These are phyloP conservation scores for Coenobita brevimanus DNA, from an alignment of 1,140 invertebrate genomes.

Conservation along the genomic window DNA sequence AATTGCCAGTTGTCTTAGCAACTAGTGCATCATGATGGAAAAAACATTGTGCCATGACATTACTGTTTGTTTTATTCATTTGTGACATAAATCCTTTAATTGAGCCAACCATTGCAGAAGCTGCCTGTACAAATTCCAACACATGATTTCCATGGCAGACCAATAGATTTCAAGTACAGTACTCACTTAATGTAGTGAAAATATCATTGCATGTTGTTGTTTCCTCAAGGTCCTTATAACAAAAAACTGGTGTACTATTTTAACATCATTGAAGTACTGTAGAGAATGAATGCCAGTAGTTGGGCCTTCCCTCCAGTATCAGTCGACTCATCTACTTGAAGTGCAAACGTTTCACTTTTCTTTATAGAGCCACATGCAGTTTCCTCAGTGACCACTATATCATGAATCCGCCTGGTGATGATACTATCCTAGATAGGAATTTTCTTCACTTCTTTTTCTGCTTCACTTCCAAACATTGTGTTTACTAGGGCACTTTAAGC, in stretches of 20 bases:
- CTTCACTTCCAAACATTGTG: slow-evolving; percentile 33
- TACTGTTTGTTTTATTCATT: not conserved
- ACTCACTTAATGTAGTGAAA: not conserved
- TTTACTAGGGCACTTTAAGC: slow-evolving; percentile 20
- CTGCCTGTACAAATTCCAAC: slow-evolving; percentile 9
- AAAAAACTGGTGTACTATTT: too few relatives aligned
- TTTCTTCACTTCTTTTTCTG: too few relatives aligned
- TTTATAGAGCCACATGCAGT: too few relatives aligned
- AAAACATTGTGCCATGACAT: not conserved
- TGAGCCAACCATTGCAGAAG: slow-evolving; percentile 11
- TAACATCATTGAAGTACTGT: too few relatives aligned
- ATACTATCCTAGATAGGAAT: slow-evolving; percentile 25
- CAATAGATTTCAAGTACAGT: slow-evolving; percentile 3
- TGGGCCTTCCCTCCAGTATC: slow-evolving; percentile 12
- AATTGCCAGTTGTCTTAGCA: not conserved
- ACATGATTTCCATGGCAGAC: slow-evolving; percentile 3
- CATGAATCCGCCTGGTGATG: slow-evolving; percentile 20
- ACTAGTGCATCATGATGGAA: not conserved
- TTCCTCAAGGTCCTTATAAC: too few relatives aligned
- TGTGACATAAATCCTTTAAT: slow-evolving; percentile 15
- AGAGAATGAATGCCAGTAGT: not conserved
- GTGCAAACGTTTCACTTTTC: not conserved
- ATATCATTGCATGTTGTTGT: not conserved
- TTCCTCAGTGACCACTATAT: too few relatives aligned
- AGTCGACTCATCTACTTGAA: slow-evolving; percentile 8